phyloP scores from a whole-genome alignment of 1,140 invertebrate genomes.

The Tetramorium alpestre region DNA sequence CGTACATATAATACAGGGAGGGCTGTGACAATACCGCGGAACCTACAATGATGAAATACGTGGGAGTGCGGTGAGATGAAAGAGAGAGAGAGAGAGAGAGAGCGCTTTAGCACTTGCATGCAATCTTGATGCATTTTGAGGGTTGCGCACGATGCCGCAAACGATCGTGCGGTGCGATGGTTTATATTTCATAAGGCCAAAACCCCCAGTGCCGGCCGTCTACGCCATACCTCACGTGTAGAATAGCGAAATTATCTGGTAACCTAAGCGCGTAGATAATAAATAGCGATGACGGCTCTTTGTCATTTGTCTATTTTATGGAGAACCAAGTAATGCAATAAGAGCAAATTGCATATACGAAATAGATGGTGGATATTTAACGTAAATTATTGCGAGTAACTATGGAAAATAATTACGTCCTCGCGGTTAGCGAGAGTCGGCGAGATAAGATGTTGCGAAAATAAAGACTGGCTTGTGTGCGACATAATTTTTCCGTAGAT shows the following conservation, averaged over 20 bases:
- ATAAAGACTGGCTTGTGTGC: neutral
- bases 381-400: neutral
- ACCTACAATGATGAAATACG: conserved; percentile 37
- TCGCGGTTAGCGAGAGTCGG: too few relatives aligned
- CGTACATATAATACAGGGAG: too few relatives aligned
- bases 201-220: conserved; percentile 6
- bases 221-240: conserved; percentile 34
- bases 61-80: neutral
- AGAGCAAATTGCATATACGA: conserved; percentile 7
- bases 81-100: neutral
- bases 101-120: neutral
- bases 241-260: conserved; percentile 58
- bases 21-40: neutral
- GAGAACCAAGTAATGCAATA: neutral
- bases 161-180: conserved; percentile 47
- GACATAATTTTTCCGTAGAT: neutral
- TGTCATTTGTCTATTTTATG: neutral
- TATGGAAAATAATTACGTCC: neutral
- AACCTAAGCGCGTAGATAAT: conserved; percentile 38
- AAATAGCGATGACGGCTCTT: conserved; percentile 8
- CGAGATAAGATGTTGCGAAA: neutral
- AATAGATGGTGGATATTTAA: neutral
- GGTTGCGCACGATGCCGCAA: conserved; percentile 49
- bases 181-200: conserved; percentile 51
- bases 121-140: conserved; percentile 46